Base-by-base conservation (phyloP, 2,888 invertebrate species). In the Harpalus rufipes region DNA sequence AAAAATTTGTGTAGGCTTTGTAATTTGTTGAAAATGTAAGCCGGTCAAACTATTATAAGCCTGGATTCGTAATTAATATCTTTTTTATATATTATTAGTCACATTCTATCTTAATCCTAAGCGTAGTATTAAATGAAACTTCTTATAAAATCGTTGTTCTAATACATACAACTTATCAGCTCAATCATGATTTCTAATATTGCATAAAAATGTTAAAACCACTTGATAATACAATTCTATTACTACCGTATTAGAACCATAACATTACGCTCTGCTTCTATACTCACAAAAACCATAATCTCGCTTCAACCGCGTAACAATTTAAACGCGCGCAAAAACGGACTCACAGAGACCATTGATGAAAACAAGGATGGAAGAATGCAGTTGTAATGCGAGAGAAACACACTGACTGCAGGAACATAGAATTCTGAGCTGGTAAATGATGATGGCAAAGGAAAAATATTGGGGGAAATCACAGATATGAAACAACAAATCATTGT, bases 171-270 rank as follows among this genome's bases (percentile, higher is more conserved):
- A 51, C 8, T 51, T 51, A 51, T 12, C 44, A 51, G 12, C 44
- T 2, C 44, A 51, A 51, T 51, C 8, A 21, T 12, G 25, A 63
- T 63, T 63, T 25, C 25, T 63, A 63, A 25, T 63, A 63, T 63
- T 21, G 63, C 21, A 63, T 63, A 63, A 63, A 63, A 61, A 63
- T 63, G 1, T 7, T 21, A 21, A 21, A 10, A 63, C 63, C 63
- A 63, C 63, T 18, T 25, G 63, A 63, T 63, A 63, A 25, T 63
- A 63, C 63, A 63, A 63, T 63, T 63, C 63, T 21, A 63, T 63
- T 63, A 63, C 25, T 12, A 21, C 63, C 63, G 63, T 8, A 63
- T 63, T 63, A 18, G 63, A 63, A 63, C 63, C 63, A 63, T 63
- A 21, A 63, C 63, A 63, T 63, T 63, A 63, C 63, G 63, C 7